phyloP scores from a whole-genome alignment of 2,888 invertebrate genomes.

The Latrodectus hesperus region DNA sequence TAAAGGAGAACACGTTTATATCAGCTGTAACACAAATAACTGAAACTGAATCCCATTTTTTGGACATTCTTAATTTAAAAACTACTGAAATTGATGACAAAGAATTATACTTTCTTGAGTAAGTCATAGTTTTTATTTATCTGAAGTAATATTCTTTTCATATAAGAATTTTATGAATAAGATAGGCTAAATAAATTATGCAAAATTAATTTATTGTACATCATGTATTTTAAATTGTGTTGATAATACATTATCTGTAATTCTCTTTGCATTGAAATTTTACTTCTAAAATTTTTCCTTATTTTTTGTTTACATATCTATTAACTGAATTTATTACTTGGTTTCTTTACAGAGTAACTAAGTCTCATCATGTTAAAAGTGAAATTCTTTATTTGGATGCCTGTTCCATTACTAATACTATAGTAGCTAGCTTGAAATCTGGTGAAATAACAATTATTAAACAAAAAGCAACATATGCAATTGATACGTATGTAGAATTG shows the following conservation, averaged over 20 bases:
- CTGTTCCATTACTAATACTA: conserved; percentile 1
- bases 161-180: no score
- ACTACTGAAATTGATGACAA: neutral
- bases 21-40: conserved; percentile 35
- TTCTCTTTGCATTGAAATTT: no score
- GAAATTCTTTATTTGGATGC: conserved; percentile 48
- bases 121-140: neutral
- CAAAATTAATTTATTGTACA: no score
- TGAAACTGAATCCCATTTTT: conserved; percentile 9
- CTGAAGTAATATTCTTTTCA: no score
- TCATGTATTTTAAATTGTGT: no score
- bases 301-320: conserved; percentile 6
- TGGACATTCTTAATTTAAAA: conserved; percentile 19
- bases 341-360: conserved; percentile 10
- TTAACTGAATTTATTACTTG: neutral
- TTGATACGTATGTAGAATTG: conserved; percentile 12
- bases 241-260: no score
- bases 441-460: conserved; percentile 26
- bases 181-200: no score
- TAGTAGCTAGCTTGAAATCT: conserved; percentile 52
- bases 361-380: conserved; percentile 27
- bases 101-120: conserved; percentile 13
- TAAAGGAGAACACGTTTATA: conserved; percentile 20
- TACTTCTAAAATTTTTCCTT: no score
- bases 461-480: neutral